A percentile compares a stretch with the other conserved stretches of the same genome.
phyloP scores from a whole-genome alignment of 2,888 invertebrate species.

The Catocala fraxini region DNA sequence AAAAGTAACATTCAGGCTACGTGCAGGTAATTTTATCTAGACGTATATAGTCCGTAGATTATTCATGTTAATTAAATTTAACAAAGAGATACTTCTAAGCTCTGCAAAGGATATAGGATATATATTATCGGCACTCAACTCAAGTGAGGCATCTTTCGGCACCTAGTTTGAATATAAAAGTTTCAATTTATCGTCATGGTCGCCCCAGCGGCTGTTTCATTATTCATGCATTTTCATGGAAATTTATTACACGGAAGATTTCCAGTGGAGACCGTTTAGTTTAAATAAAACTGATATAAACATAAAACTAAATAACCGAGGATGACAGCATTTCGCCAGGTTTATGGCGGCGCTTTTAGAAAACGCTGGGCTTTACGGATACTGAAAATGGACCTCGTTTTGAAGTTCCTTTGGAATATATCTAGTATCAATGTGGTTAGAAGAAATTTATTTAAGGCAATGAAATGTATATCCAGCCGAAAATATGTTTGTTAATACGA shows the following conservation, averaged over 20 bases:
- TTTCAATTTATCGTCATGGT: slow-evolving; percentile 15
- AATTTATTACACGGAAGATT: slow-evolving; percentile 41
- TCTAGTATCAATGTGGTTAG: no score
- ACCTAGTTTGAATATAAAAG: neutral
- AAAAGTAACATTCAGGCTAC: no score
- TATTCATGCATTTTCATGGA: slow-evolving; percentile 48
- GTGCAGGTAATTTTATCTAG: no score
- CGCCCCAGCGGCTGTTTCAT: slow-evolving; percentile 35
- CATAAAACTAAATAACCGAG: slow-evolving; percentile 19
- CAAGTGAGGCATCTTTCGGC: neutral
- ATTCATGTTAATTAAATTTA: no score
- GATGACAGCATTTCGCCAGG: slow-evolving; percentile 6
- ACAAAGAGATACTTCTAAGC: no score
- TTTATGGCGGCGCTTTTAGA: neutral
- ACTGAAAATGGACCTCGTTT: neutral
- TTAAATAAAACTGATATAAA: slow-evolving; percentile 17
- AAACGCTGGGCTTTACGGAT: neutral
- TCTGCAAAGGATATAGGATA: no score
- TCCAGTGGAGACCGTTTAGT: slow-evolving; percentile 22
- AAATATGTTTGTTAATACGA: no score
- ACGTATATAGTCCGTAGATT: no score
- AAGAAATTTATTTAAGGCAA: no score
- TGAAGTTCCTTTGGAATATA: no score
- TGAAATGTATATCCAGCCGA: no score
- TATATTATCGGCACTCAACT: neutral